A percentile compares a stretch with the other conserved stretches of the same genome.
phyloP scores from a whole-genome alignment of 2,888 invertebrate genomes.

The Prionchulus punctatus region DNA sequence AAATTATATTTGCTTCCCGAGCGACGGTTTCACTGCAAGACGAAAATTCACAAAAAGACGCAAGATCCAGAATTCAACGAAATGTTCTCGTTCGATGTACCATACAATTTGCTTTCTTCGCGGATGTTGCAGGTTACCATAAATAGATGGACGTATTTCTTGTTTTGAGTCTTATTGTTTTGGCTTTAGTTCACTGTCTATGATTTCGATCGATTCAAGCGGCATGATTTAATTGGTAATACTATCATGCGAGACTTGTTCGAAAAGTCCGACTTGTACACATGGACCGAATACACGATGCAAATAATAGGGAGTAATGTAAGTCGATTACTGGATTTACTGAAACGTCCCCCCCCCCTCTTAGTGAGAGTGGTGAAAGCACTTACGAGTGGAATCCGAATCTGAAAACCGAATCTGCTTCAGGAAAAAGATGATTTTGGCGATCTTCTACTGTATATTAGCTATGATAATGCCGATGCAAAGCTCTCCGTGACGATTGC shows the following conservation, averaged over 20 bases:
- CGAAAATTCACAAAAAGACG: conserved; percentile 42
- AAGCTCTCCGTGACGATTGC: conserved; percentile 74
- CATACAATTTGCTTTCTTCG: conserved; percentile 55
- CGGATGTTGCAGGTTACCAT: conserved; percentile 47
- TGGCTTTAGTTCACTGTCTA: conserved; percentile 58
- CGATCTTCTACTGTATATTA: conserved; percentile 74
- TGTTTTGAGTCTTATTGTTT: neutral
- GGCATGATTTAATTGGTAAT: conserved; percentile 70
- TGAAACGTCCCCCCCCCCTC: neutral
- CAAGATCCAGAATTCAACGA: conserved; percentile 51
- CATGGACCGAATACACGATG: conserved; percentile 68
- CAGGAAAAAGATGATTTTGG: conserved; percentile 72
- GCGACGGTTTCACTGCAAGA: conserved; percentile 66
- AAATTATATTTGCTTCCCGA: conserved; percentile 68
- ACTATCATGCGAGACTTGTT: conserved; percentile 60
- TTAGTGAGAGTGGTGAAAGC: too few species aligned
- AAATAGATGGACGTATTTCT: too few species aligned
- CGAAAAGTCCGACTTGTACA: conserved; percentile 57
- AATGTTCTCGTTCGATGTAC: conserved; percentile 63
- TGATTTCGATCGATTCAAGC: conserved; percentile 71
- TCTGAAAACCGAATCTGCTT: too few species aligned
- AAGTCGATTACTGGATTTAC: too few species aligned
- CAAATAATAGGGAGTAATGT: conserved; percentile 64
- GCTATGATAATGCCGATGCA: conserved; percentile 76
- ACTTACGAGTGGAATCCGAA: too few species aligned